These are phyloP conservation scores for Chionodraco myersi DNA, from an alignment of 2,113 vertebrate genomes.

Conservation along the genomic window DNA sequence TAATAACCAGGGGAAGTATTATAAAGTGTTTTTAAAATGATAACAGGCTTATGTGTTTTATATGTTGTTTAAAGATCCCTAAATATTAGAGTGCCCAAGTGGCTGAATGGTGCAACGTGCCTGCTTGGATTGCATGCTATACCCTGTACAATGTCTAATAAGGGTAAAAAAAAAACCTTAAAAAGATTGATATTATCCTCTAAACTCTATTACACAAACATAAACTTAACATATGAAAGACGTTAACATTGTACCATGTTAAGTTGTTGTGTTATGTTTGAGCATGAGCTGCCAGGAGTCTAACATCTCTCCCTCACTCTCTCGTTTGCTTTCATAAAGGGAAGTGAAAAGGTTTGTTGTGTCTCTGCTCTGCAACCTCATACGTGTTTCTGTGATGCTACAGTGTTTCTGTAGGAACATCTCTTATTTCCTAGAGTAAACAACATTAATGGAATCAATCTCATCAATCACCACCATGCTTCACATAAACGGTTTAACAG, in stretches of 20 bases:
- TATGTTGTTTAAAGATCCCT: neutral
- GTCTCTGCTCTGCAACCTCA: conserved; percentile 54
- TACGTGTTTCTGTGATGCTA: conserved; percentile 51
- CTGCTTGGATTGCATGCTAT: neutral
- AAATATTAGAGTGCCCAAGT: neutral
- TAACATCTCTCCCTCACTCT: conserved; percentile 73
- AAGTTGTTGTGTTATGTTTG: conserved; percentile 40
- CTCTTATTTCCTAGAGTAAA: neutral
- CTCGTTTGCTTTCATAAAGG: conserved; percentile 82
- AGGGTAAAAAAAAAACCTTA: neutral
- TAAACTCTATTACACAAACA: neutral
- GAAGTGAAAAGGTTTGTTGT: conserved; percentile 86
- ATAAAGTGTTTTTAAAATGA: neutral
- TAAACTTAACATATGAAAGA: conserved; percentile 8
- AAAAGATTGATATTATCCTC: neutral
- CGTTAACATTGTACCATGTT: conserved; percentile 30
- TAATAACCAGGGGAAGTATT: too few relatives aligned
- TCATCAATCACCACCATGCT: neutral
- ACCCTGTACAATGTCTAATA: neutral
- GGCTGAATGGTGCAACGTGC: neutral
- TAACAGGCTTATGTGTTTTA: too few relatives aligned
- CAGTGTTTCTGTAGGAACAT: conserved; percentile 17
- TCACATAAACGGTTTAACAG: neutral
- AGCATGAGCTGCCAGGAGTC: conserved; percentile 39
- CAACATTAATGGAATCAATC: neutral